Evolutionary conservation across 2,797 vertebrate genomes (phyloP).

Genomic region (Enteromius trimaculatus): DNA sequence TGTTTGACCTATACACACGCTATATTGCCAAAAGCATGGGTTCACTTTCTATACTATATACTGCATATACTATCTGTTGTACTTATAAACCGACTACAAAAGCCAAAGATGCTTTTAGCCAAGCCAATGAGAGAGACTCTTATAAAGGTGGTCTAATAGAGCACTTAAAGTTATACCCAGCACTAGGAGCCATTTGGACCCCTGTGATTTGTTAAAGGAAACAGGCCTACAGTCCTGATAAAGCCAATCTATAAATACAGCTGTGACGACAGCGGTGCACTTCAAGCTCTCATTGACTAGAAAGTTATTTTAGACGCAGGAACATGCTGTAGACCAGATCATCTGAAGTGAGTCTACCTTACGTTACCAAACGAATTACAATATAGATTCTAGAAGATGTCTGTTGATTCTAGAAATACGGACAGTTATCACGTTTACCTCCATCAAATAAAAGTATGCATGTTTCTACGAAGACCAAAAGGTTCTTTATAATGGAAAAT

Average conservation of each 20-base stretch:
- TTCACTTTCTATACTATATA: too few species aligned
- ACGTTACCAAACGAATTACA: not conserved
- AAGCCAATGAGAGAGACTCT: slow-evolving; percentile 3
- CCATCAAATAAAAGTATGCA: not conserved
- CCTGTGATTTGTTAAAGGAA: slow-evolving; percentile 17
- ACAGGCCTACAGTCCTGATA: slow-evolving; percentile 41
- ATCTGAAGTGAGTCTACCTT: not conserved
- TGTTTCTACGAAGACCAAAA: not conserved
- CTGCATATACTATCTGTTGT: slow-evolving; percentile 2
- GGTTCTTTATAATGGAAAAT: not conserved
- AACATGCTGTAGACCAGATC: not conserved
- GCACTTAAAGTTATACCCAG: slow-evolving; percentile 34
- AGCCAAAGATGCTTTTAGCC: slow-evolving; percentile 21
- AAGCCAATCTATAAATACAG: slow-evolving; percentile 45
- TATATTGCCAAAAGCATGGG: too few species aligned
- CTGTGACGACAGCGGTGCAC: slow-evolving; percentile 15
- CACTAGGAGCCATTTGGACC: slow-evolving; percentile 4
- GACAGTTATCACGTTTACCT: not conserved
- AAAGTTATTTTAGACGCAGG: not conserved
- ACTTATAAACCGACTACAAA: slow-evolving; percentile 7
- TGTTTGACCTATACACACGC: too few species aligned
- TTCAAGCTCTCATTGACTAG: slow-evolving; percentile 17
- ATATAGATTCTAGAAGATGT: not conserved
- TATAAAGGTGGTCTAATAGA: slow-evolving; percentile 38
- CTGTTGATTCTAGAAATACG: not conserved